phyloP scores from a whole-genome alignment of 2,113 vertebrate genomes.

The Seriola aureovittata region DNA sequence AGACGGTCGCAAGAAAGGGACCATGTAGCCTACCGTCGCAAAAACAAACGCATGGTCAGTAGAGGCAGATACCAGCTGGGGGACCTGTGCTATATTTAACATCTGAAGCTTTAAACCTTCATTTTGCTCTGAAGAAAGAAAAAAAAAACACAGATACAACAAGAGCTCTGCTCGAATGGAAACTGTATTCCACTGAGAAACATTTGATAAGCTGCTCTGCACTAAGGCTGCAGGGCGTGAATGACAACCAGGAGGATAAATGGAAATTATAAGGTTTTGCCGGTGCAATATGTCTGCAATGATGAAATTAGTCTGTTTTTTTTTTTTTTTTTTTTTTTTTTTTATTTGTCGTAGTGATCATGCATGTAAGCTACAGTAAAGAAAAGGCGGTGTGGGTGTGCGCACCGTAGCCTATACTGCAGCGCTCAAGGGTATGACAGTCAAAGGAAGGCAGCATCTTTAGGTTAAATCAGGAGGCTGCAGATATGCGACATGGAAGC shows the following conservation, averaged over 20 bases:
- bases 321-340: not conserved
- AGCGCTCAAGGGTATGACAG: constrained; percentile 80
- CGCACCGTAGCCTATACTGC: constrained; percentile 39
- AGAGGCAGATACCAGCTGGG: constrained; percentile 52
- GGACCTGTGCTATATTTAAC: constrained; percentile 70
- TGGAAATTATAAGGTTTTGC: constrained; percentile 13
- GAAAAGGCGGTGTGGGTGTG: constrained; percentile 61
- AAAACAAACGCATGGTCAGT: constrained; percentile 63
- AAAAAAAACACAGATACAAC: not conserved
- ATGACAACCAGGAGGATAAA: constrained; percentile 47
- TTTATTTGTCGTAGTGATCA: not conserved
- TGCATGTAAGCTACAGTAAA: constrained; percentile 18
- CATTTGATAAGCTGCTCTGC: constrained; percentile 33
- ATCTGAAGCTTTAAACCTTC: constrained; percentile 25
- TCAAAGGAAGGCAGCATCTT: constrained; percentile 59
- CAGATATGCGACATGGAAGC: constrained; percentile 27
- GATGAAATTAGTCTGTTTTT: not conserved
- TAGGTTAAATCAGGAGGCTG: constrained; percentile 50
- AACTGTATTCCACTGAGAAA: constrained; percentile 43
- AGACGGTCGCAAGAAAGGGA: constrained; percentile 24
- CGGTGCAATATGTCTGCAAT: not conserved
- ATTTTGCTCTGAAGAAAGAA: not conserved
- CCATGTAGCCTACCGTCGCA: constrained; percentile 9
- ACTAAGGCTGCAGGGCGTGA: constrained; percentile 58
- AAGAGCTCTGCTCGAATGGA: constrained; percentile 23